Evolutionary conservation across 53 echinoderm and acorn worm genomes (phyloP), one percentile per base, ranked within the genome.

Genomic region (Echinometra lucunter): DNA sequence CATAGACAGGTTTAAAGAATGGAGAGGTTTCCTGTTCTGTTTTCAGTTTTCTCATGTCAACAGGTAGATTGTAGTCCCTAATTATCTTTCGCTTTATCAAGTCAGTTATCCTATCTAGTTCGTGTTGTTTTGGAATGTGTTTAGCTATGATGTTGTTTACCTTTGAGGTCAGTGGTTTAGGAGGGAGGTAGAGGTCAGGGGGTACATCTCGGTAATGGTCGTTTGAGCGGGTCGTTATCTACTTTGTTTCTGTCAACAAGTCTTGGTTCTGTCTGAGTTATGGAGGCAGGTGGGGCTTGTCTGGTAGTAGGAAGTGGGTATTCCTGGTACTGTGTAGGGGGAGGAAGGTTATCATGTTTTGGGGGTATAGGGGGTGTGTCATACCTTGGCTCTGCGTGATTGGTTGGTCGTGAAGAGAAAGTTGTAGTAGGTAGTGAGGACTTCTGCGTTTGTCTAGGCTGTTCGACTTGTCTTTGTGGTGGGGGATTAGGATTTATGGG

Each of bases 51-150:
- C 75, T 37, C 45, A 95, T 82, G 69, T 95, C 95, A 57, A 95
- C n/a, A 4, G 95, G 93, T 23, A 94, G 66, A 44, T 95, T 95
- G 58, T 95, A 95, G 85, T 95, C 95, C 58, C 95, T 93, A 30
- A 95, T 95, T 45, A 95, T 95, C 53, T 95, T 95, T 37, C 95
- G 69, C 30, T 92, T 92, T 11, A 95, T 95, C 3, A 85, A 70
- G 57, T 93, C 92, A 47, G 66, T 93, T 5, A 94, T 56, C 49
- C 66, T 93, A 35, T 95, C 87, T 18, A 95, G 80, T 25, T 95
- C 95, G 32, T 45, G 66, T 89, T 95, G 95, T 88, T 94, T 95
- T 21, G 93, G 95, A 37, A 95, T 95, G 74, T 95, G 95, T 88
- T 40, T 45, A 69, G 94, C 85, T 13, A 55, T 66, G 21, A 95